Evolutionary conservation across 2,888 invertebrate species (phyloP), one percentile per base, ranked within the genome.

Genomic region (Siphlonurus alternatus): DNA sequence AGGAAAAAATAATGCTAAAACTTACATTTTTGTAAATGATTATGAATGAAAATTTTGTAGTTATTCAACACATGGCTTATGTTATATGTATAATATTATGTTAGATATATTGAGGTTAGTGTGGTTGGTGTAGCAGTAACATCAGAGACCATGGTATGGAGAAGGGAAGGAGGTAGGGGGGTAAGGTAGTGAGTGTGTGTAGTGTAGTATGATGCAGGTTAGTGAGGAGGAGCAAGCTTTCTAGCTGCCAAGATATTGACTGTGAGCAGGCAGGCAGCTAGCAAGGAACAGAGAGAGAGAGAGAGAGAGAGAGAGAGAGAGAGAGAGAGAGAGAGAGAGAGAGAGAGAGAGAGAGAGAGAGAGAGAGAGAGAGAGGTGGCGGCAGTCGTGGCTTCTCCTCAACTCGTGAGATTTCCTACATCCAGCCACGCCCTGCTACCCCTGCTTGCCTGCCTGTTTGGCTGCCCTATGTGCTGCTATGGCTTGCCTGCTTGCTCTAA

Each of bases 141-240:
- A 51, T n/a, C 7, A 38, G 23, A 60, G 23, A 22, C 60, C 25
- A 25, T 22, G n/a, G 64, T 63, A 3, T 20, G 65, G 2, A 51
- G 61, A 18, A n/a, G 53, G 20, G 59, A 18, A 23, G 19, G 53
- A 19, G 53, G 38, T 23, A 25, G 63, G 61, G 61, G 25, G 56
- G 38, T 24, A 19, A 51, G 66, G 24, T 68, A 69, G 53, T 67
- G 67, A 69, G 38, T 38, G 38, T 38, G 5, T 38, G 38, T 38
- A 38, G 38, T 38, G 15, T 38, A 38, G 38, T 38, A 38, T 38
- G 38, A 38, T 38, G 38, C 38, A 38, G 38, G 38, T 38, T 38
- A 38, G 38, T 38, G 38, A 38, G 38, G 5, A 15, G 15, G 38
- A 38, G 38, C 38, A 10, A 10, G 38, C 38, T 38, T 10, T 38